These are phyloP conservation scores for Lutjanus erythropterus DNA, from an alignment of 2,113 vertebrate genomes.

Conservation along the genomic window DNA sequence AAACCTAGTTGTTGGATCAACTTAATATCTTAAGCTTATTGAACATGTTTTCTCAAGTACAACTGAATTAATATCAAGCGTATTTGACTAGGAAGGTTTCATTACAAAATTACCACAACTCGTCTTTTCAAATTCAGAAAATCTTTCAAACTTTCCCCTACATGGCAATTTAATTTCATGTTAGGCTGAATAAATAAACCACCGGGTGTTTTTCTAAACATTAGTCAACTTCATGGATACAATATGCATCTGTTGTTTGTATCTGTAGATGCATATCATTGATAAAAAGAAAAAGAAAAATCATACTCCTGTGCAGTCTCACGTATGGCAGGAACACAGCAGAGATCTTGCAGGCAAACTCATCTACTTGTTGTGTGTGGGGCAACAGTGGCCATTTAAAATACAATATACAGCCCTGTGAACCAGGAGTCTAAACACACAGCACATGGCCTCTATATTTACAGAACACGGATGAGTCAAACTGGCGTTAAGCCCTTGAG, in stretches of 20 bases:
- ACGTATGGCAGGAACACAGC: constrained; percentile 4
- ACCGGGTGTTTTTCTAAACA: constrained; percentile 18
- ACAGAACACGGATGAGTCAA: constrained; percentile 76
- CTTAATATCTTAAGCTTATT: no score
- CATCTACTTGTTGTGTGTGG: constrained; percentile 35
- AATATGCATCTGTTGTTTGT: constrained; percentile 13
- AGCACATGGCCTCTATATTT: constrained; percentile 69
- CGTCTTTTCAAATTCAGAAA: no score
- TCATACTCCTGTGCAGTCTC: background rate
- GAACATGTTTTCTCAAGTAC: no score
- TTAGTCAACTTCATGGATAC: background rate
- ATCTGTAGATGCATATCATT: background rate
- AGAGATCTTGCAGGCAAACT: constrained; percentile 1
- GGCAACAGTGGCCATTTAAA: constrained; percentile 44
- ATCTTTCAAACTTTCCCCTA: background rate
- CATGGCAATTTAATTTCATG: background rate
- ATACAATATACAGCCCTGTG: constrained; percentile 28
- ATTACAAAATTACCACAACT: no score
- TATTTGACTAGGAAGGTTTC: no score
- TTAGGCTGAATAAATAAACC: background rate
- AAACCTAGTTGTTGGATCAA: no score
- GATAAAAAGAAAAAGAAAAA: background rate
- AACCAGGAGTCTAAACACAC: constrained; percentile 51
- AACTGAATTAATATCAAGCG: no score
- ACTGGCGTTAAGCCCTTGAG: constrained; percentile 64